A percentile compares a stretch with the other conserved stretches of the same genome.
Conservation (phyloP, 2,113 vertebrate species). For the Bubalus kerabau region DNA sequence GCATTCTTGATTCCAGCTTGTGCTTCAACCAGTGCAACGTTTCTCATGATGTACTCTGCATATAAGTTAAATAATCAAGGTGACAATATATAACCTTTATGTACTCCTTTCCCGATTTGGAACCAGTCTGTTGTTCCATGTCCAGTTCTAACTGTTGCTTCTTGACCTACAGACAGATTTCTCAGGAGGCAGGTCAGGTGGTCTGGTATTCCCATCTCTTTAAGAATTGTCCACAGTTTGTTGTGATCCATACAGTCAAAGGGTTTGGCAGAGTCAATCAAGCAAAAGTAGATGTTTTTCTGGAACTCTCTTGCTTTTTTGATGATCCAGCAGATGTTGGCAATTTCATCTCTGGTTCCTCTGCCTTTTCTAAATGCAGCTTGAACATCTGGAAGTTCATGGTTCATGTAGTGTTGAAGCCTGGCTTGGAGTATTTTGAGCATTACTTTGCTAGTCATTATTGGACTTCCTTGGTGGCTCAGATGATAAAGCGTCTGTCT, state of each 20-base stretch:
- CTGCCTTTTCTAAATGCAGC: neutral
- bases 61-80: neutral
- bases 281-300: neutral
- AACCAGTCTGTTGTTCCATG: neutral
- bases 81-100: neutral
- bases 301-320: neutral
- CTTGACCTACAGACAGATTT: neutral
- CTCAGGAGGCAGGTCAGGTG: neutral
- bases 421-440: neutral
- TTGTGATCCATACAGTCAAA: neutral
- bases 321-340: fast-evolving
- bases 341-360: neutral
- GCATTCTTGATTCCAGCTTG: neutral
- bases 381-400: neutral
- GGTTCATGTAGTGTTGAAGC: neutral
- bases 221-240: neutral
- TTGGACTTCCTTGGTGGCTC: too few species aligned
- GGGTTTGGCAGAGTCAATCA: neutral
- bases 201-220: neutral
- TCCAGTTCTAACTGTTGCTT: neutral
- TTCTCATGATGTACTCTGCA: neutral
- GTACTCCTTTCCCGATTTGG: neutral
- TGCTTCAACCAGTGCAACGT: neutral
- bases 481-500: too few species aligned
- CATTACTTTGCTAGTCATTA: neutral